Evolutionary conservation across 2,797 vertebrate species (phyloP), one percentile per base, ranked within the genome.

Genomic region (Myripristis jacobus): DNA sequence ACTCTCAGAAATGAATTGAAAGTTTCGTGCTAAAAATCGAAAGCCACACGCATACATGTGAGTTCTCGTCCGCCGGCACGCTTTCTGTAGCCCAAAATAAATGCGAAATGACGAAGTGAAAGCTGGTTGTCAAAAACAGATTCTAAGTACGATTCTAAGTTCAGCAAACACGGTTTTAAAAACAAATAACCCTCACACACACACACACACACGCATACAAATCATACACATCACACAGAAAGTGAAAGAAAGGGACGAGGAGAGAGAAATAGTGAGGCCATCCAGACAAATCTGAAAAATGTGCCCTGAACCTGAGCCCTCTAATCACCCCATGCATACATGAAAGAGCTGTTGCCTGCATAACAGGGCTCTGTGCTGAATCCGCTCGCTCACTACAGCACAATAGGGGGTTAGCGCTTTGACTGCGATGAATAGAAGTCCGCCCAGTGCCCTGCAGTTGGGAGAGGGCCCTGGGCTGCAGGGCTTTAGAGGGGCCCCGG

Each of bases 321-420:
- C 77, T 88, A 91, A 92, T 91, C 88, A 82, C 84, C 88, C 83
- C 87, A 87, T 80, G 77, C 84, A 64, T 70, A 81, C 77, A 87
- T 78, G 87, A 93, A 93, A 94, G 91, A 92, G 88, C 90, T 92
- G 89, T 25, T 72, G 73, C 85, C 87, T 88, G 89, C 92, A 93
- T 76, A 92, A 88, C 89, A 83, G 82, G 76, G 81, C 65, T 59
- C 77, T 82, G 79, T 57, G 74, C 87, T 87, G 82, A 89, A 91
- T 91, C 92, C 88, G 81, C 77, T 79, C 57, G 66, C 88, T 83
- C 87, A 81, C 82, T 70, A 51, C 77, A 77, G 79, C 87, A 94
- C 92, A 94, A 94, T 91, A 73, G 90, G 90, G 92, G 89, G 89
- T 90, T 90, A 92, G 85, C 65, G 86, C 90, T 92, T 91, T 92